Conservation (phyloP, 2,888 invertebrate species). For the Sacculina carcini region DNA sequence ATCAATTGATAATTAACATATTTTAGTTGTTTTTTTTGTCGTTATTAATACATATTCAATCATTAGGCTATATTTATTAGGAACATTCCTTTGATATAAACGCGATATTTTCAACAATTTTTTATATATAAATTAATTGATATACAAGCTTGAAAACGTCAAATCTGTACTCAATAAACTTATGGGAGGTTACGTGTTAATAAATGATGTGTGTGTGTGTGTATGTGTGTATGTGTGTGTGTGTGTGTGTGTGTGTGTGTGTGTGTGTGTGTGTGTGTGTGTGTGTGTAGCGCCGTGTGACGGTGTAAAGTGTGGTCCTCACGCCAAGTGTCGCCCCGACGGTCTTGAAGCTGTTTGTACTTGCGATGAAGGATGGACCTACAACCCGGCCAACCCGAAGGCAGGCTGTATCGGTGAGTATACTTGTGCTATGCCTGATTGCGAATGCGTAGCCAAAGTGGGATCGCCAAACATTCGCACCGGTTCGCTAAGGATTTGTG, state of each 20-base stretch:
- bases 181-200: not conserved
- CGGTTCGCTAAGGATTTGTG: too few relatives aligned
- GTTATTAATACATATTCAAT: too few relatives aligned
- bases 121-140: too few relatives aligned
- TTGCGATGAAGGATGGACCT: slow-evolving; percentile 79
- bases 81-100: too few relatives aligned
- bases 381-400: slow-evolving; percentile 59
- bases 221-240: not conserved
- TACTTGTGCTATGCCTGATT: not conserved
- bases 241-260: not conserved
- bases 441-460: too few relatives aligned
- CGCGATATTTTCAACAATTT: too few relatives aligned
- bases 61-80: too few relatives aligned
- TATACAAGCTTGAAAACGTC: too few relatives aligned
- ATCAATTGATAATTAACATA: too few relatives aligned
- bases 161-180: not conserved
- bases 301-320: slow-evolving; percentile 62
- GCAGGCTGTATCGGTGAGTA: slow-evolving; percentile 50
- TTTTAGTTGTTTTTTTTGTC: too few relatives aligned
- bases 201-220: too few relatives aligned
- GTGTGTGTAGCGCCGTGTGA: slow-evolving; percentile 69
- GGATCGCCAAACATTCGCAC: not conserved
- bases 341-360: slow-evolving; percentile 71
- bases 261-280: slow-evolving; percentile 8
- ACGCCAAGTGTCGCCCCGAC: slow-evolving; percentile 67